Evolutionary conservation across 2,113 vertebrate species (phyloP).

Genomic region (Xiphophorus maculatus): DNA sequence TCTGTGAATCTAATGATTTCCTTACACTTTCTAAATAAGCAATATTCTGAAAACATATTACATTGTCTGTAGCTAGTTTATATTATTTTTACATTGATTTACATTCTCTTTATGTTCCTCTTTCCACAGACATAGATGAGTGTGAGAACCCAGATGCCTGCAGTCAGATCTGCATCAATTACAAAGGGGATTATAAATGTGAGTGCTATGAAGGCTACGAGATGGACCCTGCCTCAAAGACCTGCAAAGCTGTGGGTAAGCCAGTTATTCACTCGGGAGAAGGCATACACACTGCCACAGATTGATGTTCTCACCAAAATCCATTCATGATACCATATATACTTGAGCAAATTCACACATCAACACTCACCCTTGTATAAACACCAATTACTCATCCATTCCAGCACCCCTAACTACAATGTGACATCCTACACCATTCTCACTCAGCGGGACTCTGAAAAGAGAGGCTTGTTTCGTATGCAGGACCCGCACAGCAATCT

Average conservation of each 20-base stretch:
- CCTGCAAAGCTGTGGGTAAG: conserved; percentile 98
- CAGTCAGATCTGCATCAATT: conserved; percentile 99
- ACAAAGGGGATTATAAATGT: conserved; percentile 98
- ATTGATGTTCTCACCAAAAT: conserved; percentile 27
- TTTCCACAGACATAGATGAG: conserved; percentile 92
- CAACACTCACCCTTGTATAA: conserved; percentile 18
- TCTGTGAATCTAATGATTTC: not conserved
- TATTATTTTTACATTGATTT: not conserved
- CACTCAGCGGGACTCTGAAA: conserved; percentile 43
- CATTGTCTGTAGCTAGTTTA: not conserved
- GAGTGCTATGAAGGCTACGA: conserved; percentile 96
- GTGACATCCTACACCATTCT: conserved; percentile 43
- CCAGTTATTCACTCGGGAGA: conserved; percentile 17
- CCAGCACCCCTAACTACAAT: conserved; percentile 28
- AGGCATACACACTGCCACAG: conserved; percentile 20
- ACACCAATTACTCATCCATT: conserved; percentile 26
- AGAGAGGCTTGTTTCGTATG: conserved; percentile 62
- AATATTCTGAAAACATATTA: not conserved
- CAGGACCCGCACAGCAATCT: conserved; percentile 54
- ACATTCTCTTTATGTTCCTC: conserved; percentile 6
- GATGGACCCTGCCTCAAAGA: conserved; percentile 94
- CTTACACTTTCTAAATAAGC: not conserved
- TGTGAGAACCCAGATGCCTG: conserved; percentile 95
- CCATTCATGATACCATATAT: not conserved
- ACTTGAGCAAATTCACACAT: conserved; percentile 10